phyloP scores from a whole-genome alignment of 2,888 invertebrate genomes.

The Oegoconia quadripuncta region DNA sequence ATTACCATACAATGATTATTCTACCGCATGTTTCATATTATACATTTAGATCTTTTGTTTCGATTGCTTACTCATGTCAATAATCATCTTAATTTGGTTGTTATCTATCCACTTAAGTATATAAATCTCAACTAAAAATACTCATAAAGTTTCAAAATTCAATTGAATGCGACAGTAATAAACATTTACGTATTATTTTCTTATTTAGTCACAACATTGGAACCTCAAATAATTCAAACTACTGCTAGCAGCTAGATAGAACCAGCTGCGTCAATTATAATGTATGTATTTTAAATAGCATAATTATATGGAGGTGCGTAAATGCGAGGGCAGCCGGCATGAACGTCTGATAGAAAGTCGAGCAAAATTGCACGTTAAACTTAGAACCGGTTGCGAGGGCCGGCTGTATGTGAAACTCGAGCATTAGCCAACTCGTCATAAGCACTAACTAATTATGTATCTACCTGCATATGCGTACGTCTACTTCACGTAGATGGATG shows the following conservation, averaged over 20 bases:
- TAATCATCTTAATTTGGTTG: conserved; percentile 13
- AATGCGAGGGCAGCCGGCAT: conserved; percentile 17
- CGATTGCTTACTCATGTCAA: conserved; percentile 40
- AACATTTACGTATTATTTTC: no score
- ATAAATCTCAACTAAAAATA: no score
- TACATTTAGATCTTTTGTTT: conserved; percentile 46
- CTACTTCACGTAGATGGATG: background rate
- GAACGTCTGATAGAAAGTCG: conserved; percentile 50
- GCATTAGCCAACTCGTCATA: conserved; percentile 25
- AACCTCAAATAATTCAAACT: no score
- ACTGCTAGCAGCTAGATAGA: conserved; percentile 1
- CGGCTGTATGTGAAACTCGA: conserved; percentile 40
- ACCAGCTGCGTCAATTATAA: conserved; percentile 18
- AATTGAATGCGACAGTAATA: no score
- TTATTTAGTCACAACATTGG: no score
- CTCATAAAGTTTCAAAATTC: no score
- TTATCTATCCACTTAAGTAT: background rate
- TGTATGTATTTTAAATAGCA: conserved; percentile 12
- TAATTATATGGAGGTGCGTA: conserved; percentile 15
- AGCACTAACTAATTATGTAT: background rate
- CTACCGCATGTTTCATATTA: conserved; percentile 51
- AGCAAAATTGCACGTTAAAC: conserved; percentile 50
- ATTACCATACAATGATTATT: conserved; percentile 62
- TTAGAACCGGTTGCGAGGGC: conserved; percentile 30
- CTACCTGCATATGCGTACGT: no score